Conservation (phyloP, 2,113 vertebrate genomes). For the Pelmatolapia mariae region DNA sequence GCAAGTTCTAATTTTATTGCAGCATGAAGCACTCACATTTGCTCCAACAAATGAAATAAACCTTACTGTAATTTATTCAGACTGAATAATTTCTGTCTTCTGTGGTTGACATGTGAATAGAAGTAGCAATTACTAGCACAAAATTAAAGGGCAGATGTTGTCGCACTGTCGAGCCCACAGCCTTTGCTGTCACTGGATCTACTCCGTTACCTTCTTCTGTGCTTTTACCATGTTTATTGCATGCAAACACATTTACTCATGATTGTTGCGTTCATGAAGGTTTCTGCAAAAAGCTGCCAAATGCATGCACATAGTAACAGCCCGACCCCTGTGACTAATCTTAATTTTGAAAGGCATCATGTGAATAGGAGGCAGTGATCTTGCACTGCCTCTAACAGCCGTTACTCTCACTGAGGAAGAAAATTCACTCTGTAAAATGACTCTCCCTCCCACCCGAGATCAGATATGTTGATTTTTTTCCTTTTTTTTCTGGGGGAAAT, state of each 20-base stretch:
- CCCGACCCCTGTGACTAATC: conserved; percentile 39
- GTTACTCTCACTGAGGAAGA: background rate
- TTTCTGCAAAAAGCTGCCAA: background rate
- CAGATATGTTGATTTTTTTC: conserved; percentile 41
- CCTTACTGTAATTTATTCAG: background rate
- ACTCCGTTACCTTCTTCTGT: background rate
- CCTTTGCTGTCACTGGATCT: background rate
- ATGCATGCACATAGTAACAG: conserved; percentile 13
- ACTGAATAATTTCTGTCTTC: background rate
- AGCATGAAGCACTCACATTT: background rate
- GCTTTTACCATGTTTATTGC: background rate
- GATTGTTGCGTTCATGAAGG: conserved; percentile 12
- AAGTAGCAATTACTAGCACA: background rate
- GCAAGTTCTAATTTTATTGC: background rate
- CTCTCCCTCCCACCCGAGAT: conserved; percentile 50
- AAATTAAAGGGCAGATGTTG: background rate
- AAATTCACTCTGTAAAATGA: conserved; percentile 40
- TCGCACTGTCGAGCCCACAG: background rate
- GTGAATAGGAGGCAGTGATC: conserved; percentile 27
- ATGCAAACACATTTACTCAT: background rate
- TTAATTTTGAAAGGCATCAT: conserved; percentile 35
- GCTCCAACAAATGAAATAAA: background rate
- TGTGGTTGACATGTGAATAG: background rate
- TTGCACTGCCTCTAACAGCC: background rate
- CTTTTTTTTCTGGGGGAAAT: conserved; percentile 28